These are phyloP conservation scores for Poecile montanus DNA, from an alignment of 2,797 vertebrate genomes.

Conservation along the genomic window DNA sequence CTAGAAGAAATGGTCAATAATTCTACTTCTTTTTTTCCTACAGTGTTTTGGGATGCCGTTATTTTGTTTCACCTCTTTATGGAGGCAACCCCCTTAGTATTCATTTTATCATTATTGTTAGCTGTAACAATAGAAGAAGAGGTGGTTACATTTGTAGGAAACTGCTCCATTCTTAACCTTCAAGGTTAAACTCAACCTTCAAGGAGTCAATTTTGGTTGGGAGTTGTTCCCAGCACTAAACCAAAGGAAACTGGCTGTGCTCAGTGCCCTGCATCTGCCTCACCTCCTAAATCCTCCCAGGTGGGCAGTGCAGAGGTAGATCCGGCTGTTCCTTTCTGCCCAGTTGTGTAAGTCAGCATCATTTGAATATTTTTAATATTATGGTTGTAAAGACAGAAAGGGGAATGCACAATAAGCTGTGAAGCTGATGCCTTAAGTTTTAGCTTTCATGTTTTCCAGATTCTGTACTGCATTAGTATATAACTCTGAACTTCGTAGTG, in stretches of 20 bases:
- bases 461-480: neutral
- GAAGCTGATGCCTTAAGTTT: neutral
- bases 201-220: neutral
- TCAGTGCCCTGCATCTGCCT: neutral
- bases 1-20: neutral
- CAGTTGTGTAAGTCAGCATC: neutral
- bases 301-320: neutral
- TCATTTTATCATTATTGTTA: neutral
- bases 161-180: neutral
- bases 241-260: neutral
- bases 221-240: neutral
- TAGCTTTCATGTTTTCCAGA: neutral
- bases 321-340: neutral
- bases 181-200: neutral
- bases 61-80: neutral
- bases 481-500: neutral
- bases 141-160: neutral
- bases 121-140: neutral
- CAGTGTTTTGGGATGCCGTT: neutral
- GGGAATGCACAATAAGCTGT: neutral
- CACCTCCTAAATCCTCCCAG: neutral
- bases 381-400: neutral
- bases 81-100: neutral
- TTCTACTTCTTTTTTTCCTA: neutral
- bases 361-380: too few species aligned